Evolutionary conservation across 30 jellyfish, hydroid and myxozoan genomes (phyloP).

Genomic region (Catostylus mosaicus): DNA sequence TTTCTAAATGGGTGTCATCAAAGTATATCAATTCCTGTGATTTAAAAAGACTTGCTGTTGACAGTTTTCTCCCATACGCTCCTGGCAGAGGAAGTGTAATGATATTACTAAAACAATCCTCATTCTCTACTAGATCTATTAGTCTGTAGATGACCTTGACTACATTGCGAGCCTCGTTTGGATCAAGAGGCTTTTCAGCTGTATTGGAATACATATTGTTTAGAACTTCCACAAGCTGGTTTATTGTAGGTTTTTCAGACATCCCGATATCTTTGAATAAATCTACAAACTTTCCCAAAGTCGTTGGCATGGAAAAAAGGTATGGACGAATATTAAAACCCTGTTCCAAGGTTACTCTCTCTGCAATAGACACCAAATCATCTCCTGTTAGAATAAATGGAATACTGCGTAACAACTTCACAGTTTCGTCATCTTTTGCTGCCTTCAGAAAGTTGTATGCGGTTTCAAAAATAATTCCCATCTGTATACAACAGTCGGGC

Average conservation of each 20-base stretch:
- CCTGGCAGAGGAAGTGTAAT: conserved; percentile 66
- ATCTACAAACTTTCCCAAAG: conserved; percentile 40
- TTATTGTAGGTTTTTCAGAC: conserved; percentile 31
- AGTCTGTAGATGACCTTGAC: conserved; percentile 15
- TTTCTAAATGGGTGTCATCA: conserved; percentile 55
- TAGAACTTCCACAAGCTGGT: conserved; percentile 26
- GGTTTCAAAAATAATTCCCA: conserved; percentile 1
- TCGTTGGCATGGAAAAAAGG: conserved; percentile 26
- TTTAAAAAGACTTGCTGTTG: conserved; percentile 10
- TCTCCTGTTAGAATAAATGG: conserved; percentile 6
- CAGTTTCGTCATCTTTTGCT: not conserved
- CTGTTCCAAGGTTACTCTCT: conserved; percentile 13
- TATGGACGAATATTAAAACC: conserved; percentile 57
- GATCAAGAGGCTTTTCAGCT: conserved; percentile 11
- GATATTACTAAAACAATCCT: not conserved
- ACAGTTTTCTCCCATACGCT: not conserved
- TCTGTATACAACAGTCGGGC: not conserved
- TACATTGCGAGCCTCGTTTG: conserved; percentile 42
- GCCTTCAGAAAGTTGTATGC: conserved; percentile 16
- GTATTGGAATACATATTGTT: conserved; percentile 11
- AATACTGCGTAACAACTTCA: not conserved
- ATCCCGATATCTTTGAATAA: conserved; percentile 44
- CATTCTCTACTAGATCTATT: conserved; percentile 6
- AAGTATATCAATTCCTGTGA: conserved; percentile 41
- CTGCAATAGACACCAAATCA: conserved; percentile 22